phyloP scores from a whole-genome alignment of 2,113 vertebrate genomes.

The Heloderma charlesbogerti region DNA sequence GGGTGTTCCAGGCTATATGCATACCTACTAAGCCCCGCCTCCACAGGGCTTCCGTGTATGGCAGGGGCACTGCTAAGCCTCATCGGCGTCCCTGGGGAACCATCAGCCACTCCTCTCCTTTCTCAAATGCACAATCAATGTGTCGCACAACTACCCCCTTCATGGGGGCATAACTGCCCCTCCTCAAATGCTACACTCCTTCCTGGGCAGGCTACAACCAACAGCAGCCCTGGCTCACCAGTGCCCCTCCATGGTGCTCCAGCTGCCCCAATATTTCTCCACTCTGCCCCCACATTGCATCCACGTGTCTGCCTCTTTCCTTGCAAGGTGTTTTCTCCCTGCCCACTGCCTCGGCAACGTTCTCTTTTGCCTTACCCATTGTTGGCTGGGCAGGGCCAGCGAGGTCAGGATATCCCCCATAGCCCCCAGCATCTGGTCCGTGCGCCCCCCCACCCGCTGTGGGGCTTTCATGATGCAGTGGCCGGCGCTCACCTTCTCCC shows the following conservation, averaged over 20 bases:
- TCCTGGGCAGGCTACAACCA: background rate
- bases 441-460: slow-evolving; percentile 81
- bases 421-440: slow-evolving; percentile 86
- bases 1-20: background rate
- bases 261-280: background rate
- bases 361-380: slow-evolving; percentile 76
- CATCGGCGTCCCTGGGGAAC: background rate
- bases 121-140: background rate
- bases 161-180: background rate
- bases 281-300: background rate
- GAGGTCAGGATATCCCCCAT: slow-evolving; percentile 87
- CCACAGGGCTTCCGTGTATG: no score
- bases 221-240: background rate
- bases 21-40: background rate
- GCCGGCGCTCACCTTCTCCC: slow-evolving; percentile 64
- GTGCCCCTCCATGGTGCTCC: background rate
- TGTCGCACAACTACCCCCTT: background rate
- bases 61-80: background rate
- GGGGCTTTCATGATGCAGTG: slow-evolving; percentile 79
- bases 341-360: background rate
- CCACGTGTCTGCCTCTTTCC: background rate
- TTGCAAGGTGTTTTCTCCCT: background rate
- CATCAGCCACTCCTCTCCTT: background rate
- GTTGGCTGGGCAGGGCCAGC: slow-evolving; percentile 81
- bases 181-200: background rate